These are phyloP conservation scores for Emydocephalus ijimae DNA, from an alignment of 2,113 vertebrate species.

Conservation along the genomic window DNA sequence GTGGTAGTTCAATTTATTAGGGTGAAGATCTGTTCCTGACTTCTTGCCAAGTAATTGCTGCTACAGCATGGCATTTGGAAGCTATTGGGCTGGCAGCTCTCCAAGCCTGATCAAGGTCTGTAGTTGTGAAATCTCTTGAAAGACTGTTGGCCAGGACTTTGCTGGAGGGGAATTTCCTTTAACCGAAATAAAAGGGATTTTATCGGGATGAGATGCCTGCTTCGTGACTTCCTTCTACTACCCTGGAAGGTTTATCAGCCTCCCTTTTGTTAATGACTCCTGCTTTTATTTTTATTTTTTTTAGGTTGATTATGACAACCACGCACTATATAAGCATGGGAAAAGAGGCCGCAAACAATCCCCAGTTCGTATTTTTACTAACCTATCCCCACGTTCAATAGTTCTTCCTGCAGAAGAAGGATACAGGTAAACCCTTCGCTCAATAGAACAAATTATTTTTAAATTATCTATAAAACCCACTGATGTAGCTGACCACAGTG, in stretches of 20 bases:
- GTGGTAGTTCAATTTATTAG: too few species aligned
- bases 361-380: conserved; percentile 93
- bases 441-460: neutral
- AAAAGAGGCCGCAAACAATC: conserved; percentile 89
- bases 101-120: too few species aligned
- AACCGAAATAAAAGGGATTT: too few species aligned
- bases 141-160: too few species aligned
- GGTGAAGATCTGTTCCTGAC: too few species aligned
- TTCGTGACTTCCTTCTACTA: too few species aligned
- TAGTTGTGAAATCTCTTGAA: too few species aligned
- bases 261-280: neutral
- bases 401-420: conserved; percentile 87
- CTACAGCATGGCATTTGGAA: too few species aligned
- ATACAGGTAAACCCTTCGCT: conserved; percentile 77
- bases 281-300: conserved; percentile 45
- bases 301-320: conserved; percentile 97
- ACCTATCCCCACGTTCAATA: conserved; percentile 75
- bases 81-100: too few species aligned
- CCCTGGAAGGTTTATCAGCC: neutral
- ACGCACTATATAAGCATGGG: conserved; percentile 90
- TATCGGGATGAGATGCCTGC: too few species aligned
- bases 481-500: neutral
- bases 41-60: too few species aligned
- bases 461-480: neutral
- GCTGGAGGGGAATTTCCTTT: too few species aligned